Evolutionary conservation across 2,888 invertebrate species (phyloP).

Genomic region (Andricus curvator): DNA sequence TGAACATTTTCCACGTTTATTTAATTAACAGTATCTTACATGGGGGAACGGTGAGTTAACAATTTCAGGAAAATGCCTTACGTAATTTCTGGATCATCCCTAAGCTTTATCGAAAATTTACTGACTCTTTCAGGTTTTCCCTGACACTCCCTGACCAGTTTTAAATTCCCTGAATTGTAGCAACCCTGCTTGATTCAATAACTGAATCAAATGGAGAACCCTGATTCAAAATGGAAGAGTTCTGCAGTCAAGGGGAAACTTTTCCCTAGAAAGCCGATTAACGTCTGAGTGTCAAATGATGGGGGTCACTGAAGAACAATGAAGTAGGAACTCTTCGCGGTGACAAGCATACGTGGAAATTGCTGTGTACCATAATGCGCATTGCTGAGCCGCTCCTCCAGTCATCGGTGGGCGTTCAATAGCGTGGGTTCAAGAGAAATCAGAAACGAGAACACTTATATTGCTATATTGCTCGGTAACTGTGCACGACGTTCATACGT

Average conservation of each 20-base stretch:
- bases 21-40: too few species aligned
- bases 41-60: too few species aligned
- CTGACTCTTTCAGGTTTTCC: too few species aligned
- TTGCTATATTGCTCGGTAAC: slow-evolving; percentile 32
- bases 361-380: not conserved
- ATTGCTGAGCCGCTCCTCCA: slow-evolving; percentile 8
- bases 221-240: not conserved
- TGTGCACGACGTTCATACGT: slow-evolving; percentile 9
- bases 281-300: slow-evolving; percentile 1
- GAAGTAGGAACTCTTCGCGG: not conserved
- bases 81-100: too few species aligned
- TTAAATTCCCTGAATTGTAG: too few species aligned
- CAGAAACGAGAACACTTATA: slow-evolving; percentile 59
- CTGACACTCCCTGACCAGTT: too few species aligned
- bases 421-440: slow-evolving; percentile 67
- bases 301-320: slow-evolving; percentile 27
- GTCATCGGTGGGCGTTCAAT: slow-evolving; percentile 47
- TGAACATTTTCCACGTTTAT: too few species aligned
- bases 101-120: too few species aligned
- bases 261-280: not conserved
- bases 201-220: not conserved
- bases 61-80: too few species aligned
- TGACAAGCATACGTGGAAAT: slow-evolving; percentile 26
- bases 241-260: slow-evolving; percentile 14
- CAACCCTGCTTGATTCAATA: not conserved